A percentile compares a stretch with the other conserved stretches of the same genome.
Evolutionary conservation across 2,797 vertebrate genomes (phyloP).

Genomic region (Pangasius krempfi): DNA sequence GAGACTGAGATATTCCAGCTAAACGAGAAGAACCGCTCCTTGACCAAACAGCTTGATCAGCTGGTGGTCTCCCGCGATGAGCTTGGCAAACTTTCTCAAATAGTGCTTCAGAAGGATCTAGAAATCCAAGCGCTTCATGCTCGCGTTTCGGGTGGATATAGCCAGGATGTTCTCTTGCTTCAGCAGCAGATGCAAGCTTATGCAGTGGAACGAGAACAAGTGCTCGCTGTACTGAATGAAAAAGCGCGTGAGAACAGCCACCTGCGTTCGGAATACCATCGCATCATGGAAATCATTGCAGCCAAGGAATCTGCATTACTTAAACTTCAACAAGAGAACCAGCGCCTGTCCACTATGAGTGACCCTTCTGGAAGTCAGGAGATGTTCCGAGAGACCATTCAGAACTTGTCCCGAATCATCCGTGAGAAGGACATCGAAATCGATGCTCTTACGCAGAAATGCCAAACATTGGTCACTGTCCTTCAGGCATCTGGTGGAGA

Average conservation of each 20-base stretch:
- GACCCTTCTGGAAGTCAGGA: constrained; percentile 90
- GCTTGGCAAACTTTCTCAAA: constrained; percentile 89
- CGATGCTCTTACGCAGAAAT: constrained; percentile 95
- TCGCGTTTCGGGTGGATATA: constrained; percentile 76
- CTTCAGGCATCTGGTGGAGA: constrained; percentile 82
- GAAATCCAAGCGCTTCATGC: constrained; percentile 94
- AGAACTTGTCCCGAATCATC: constrained; percentile 96
- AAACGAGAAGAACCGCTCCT: constrained; percentile 90
- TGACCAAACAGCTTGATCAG: constrained; percentile 89
- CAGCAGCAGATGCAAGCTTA: constrained; percentile 94
- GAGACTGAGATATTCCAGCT: constrained; percentile 92
- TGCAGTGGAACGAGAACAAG: constrained; percentile 87
- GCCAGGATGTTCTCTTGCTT: constrained; percentile 85
- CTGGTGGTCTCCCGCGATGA: constrained; percentile 85
- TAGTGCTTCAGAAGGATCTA: constrained; percentile 92
- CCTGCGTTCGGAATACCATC: constrained; percentile 89
- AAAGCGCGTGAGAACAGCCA: constrained; percentile 95
- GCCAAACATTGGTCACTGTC: constrained; percentile 91
- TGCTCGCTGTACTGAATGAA: constrained; percentile 91
- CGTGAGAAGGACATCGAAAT: constrained; percentile 98
- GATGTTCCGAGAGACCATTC: constrained; percentile 97
- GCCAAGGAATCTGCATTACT: constrained; percentile 89
- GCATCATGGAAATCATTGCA: constrained; percentile 90
- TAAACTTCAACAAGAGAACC: constrained; percentile 93
- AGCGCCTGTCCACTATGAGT: constrained; percentile 78